Evolutionary conservation across 2,113 vertebrate genomes (phyloP).

Genomic region (Vicugna pacos): DNA sequence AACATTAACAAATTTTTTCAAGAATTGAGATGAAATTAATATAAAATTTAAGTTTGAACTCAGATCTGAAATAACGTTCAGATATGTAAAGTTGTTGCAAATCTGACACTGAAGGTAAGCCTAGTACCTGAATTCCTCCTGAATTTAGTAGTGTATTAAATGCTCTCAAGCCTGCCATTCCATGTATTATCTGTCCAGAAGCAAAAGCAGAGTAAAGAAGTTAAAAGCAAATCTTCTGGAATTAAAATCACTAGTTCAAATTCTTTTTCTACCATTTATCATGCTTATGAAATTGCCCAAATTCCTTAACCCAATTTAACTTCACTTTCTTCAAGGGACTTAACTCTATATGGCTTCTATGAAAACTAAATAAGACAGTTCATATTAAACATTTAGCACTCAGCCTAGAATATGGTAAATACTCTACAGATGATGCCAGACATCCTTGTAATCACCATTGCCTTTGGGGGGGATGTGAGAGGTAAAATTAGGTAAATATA

Average conservation of each 20-base stretch:
- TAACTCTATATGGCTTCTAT: not conserved
- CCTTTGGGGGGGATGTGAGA: not conserved
- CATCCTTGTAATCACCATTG: not conserved
- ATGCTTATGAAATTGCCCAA: not conserved
- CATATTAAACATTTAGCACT: not conserved
- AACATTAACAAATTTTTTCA: not conserved
- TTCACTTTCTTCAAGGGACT: not conserved
- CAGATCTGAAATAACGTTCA: not conserved
- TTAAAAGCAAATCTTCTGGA: not conserved
- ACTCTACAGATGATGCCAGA: not conserved
- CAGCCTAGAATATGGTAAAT: not conserved
- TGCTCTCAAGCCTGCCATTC: not conserved
- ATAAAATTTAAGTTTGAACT: slow-evolving; percentile 24
- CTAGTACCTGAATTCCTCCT: not conserved
- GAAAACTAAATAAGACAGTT: slow-evolving; percentile 10
- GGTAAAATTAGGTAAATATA: not conserved
- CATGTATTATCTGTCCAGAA: not conserved
- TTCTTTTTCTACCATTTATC: slow-evolving; percentile 1
- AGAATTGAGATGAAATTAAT: not conserved
- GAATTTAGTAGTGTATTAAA: not conserved
- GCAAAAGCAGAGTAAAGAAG: not conserved
- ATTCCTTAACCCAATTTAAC: not conserved
- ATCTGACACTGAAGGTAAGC: not conserved
- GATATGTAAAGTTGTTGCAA: not conserved
- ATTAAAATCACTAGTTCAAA: not conserved